Conservation (phyloP, 1,140 invertebrate species). For the Frieseomelitta varia region DNA sequence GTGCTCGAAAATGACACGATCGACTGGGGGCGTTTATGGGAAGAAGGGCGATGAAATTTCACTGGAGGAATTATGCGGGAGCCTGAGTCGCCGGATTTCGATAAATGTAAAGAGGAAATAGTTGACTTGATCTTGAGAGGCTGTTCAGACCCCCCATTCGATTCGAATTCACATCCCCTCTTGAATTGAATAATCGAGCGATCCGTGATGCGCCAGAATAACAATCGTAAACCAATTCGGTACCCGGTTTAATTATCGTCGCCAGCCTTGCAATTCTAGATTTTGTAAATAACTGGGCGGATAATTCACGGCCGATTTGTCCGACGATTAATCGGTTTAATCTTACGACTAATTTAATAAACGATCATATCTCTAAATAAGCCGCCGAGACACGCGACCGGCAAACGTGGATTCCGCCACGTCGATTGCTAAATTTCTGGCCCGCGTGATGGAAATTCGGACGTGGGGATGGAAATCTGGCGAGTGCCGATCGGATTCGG, state of each 20-base stretch:
- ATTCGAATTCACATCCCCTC: slow-evolving; percentile 1
- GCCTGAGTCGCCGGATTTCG: slow-evolving; percentile 2
- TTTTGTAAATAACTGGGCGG: background rate
- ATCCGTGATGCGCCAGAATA: background rate
- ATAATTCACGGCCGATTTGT: background rate
- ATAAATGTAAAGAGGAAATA: slow-evolving; percentile 10
- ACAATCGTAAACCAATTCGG: background rate
- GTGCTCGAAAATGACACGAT: slow-evolving; percentile 30
- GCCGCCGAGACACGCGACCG: background rate
- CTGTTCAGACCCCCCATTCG: background rate
- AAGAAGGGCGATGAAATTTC: slow-evolving; percentile 11
- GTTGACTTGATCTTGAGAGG: background rate
- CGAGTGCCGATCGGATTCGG: slow-evolving; percentile 8
- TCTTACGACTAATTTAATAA: background rate
- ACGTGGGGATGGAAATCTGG: background rate
- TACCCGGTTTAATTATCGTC: background rate
- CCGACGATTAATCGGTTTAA: background rate
- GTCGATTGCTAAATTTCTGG: slow-evolving; percentile 1
- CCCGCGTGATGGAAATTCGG: background rate
- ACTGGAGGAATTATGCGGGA: slow-evolving; percentile 14
- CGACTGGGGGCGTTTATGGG: slow-evolving; percentile 9
- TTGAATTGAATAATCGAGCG: background rate
- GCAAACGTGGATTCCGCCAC: background rate
- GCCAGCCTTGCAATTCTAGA: background rate
- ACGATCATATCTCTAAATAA: background rate